Evolutionary conservation across 2,113 vertebrate species (phyloP).

Genomic region (Atherinomorus stipes): DNA sequence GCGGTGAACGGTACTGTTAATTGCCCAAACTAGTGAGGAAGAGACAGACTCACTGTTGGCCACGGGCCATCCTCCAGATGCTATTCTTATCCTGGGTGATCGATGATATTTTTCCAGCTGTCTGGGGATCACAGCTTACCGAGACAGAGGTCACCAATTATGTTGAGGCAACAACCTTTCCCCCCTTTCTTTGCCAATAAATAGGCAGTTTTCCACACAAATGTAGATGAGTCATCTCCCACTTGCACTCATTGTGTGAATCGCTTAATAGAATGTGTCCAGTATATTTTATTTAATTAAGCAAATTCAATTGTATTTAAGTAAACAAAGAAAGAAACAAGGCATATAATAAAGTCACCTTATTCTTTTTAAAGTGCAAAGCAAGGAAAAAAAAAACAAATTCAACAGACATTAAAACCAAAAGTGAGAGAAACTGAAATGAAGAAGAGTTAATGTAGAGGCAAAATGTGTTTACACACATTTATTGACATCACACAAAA

Average conservation of each 20-base stretch:
- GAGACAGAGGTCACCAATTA: slow-evolving; percentile 71
- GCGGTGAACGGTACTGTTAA: slow-evolving; percentile 50
- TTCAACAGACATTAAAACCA: neutral
- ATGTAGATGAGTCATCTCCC: slow-evolving; percentile 7
- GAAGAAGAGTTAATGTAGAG: neutral
- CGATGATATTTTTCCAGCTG: slow-evolving; percentile 54
- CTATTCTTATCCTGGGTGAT: slow-evolving; percentile 66
- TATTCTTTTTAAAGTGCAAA: neutral
- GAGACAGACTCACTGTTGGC: slow-evolving; percentile 25
- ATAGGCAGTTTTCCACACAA: slow-evolving; percentile 17
- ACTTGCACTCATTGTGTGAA: neutral
- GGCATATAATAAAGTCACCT: neutral
- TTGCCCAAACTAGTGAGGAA: slow-evolving; percentile 51
- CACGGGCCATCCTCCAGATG: slow-evolving; percentile 27
- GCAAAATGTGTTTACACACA: neutral
- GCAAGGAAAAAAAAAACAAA: neutral
- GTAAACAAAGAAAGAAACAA: neutral
- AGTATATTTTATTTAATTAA: too few relatives aligned
- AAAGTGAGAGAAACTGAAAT: neutral
- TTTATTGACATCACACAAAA: neutral
- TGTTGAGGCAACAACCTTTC: slow-evolving; percentile 22
- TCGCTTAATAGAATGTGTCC: neutral
- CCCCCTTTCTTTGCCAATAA: slow-evolving; percentile 16
- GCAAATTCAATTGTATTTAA: too few relatives aligned
- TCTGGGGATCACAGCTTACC: slow-evolving; percentile 39